These are phyloP conservation scores for Morpho helenor DNA, from an alignment of 2,888 invertebrate genomes.

Conservation along the genomic window DNA sequence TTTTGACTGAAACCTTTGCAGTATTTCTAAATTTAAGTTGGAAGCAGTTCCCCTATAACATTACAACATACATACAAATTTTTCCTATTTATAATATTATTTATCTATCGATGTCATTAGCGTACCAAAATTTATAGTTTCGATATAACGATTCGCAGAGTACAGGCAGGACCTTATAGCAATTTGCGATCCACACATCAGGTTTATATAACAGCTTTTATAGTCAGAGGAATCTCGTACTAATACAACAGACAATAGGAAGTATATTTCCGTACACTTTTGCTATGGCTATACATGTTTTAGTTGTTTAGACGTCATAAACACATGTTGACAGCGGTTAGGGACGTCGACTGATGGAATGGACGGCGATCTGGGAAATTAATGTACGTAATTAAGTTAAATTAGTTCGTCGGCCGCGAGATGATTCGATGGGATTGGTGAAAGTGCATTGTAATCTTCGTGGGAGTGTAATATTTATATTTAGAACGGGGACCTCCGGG, in stretches of 20 bases:
- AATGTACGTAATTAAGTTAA: conserved; percentile 18
- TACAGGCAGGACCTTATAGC: background rate
- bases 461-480: too few relatives aligned
- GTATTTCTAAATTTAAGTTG: too few relatives aligned
- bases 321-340: conserved; percentile 25
- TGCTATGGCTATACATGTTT: conserved; percentile 7
- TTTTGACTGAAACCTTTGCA: too few relatives aligned
- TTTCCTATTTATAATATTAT: too few relatives aligned
- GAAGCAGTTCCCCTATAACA: too few relatives aligned
- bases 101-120: background rate
- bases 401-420: conserved; percentile 5
- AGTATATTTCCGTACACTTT: conserved; percentile 2
- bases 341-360: conserved; percentile 19
- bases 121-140: conserved; percentile 14
- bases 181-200: background rate
- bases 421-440: conserved; percentile 3
- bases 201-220: background rate
- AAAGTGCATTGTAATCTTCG: too few relatives aligned
- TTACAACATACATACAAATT: too few relatives aligned
- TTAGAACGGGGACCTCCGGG: too few relatives aligned
- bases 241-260: conserved; percentile 1
- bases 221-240: background rate
- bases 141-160: conserved; percentile 6
- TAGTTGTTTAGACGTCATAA: conserved; percentile 20
- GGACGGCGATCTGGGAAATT: conserved; percentile 20